These are phyloP conservation scores for Brachionus manjavacas DNA, from an alignment of 1,140 invertebrate genomes.

Conservation along the genomic window DNA sequence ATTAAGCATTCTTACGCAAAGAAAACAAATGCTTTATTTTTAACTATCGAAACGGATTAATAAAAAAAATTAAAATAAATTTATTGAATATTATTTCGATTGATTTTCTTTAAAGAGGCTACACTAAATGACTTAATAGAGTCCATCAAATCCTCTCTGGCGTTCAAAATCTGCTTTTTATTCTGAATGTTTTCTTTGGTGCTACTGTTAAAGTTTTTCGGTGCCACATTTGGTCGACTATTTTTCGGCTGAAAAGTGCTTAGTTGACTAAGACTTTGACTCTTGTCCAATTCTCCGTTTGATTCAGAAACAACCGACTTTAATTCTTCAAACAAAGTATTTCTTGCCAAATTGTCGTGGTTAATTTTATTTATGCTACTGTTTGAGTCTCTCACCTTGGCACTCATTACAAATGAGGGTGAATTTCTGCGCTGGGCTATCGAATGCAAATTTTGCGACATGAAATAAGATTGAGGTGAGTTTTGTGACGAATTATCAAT, in stretches of 20 bases:
- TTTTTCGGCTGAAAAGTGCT: conserved; percentile 26
- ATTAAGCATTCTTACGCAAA: neutral
- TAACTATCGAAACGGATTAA: neutral
- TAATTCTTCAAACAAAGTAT: neutral
- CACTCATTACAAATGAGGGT: conserved; percentile 24
- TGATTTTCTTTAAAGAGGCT: neutral
- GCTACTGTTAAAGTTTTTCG: conserved; percentile 29
- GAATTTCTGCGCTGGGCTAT: conserved; percentile 7
- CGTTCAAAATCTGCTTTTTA: conserved; percentile 20
- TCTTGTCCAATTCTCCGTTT: neutral
- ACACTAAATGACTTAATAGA: conserved; percentile 37
- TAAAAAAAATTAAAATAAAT: neutral
- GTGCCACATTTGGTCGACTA: conserved; percentile 12
- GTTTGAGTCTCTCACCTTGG: conserved; percentile 19
- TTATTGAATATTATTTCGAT: neutral
- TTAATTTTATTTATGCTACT: neutral
- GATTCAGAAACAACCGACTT: neutral
- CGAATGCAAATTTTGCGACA: conserved; percentile 28
- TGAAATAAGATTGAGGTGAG: conserved; percentile 5
- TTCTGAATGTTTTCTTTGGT: neutral
- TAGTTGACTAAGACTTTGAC: neutral
- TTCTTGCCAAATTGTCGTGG: neutral
- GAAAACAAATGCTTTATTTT: neutral
- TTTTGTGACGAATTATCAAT: neutral
- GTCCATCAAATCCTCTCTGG: conserved; percentile 22